Conservation (phyloP, 2,797 vertebrate species). For the Aratinga solstitialis region DNA sequence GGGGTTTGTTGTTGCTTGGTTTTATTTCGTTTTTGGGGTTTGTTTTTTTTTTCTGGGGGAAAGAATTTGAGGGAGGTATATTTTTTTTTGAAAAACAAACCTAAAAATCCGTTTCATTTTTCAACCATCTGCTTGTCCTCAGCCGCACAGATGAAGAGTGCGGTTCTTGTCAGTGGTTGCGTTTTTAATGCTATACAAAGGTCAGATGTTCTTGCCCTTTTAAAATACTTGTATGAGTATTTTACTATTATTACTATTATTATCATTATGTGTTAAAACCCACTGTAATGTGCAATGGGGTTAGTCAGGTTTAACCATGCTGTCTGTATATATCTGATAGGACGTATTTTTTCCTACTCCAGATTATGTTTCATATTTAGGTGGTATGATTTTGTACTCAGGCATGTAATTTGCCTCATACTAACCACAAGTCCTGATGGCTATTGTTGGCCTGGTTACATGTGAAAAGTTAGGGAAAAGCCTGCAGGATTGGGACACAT, state of each 20-base stretch:
- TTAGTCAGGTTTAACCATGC: not conserved
- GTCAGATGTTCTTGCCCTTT: not conserved
- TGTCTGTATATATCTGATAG: not conserved
- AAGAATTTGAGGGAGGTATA: rapidly evolving
- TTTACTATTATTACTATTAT: not conserved
- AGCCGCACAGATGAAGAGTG: not conserved
- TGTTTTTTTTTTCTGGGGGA: not conserved
- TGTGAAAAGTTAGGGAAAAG: not conserved
- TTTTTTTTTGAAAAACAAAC: not conserved
- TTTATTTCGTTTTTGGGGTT: not conserved
- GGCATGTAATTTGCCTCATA: not conserved
- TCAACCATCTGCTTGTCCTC: not conserved
- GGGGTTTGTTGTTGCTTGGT: not conserved
- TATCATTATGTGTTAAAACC: not conserved
- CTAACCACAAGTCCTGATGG: not conserved
- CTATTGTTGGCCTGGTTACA: not conserved
- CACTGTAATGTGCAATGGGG: not conserved
- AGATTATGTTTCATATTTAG: not conserved
- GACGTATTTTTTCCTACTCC: not conserved
- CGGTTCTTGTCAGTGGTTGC: not conserved
- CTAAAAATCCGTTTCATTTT: not conserved
- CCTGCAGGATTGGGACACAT: not conserved
- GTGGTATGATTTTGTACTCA: not conserved
- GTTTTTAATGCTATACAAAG: not conserved
- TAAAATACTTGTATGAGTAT: not conserved